These are phyloP conservation scores for Auanema freiburgensis DNA, from an alignment of 2,888 invertebrate species.

Conservation along the genomic window DNA sequence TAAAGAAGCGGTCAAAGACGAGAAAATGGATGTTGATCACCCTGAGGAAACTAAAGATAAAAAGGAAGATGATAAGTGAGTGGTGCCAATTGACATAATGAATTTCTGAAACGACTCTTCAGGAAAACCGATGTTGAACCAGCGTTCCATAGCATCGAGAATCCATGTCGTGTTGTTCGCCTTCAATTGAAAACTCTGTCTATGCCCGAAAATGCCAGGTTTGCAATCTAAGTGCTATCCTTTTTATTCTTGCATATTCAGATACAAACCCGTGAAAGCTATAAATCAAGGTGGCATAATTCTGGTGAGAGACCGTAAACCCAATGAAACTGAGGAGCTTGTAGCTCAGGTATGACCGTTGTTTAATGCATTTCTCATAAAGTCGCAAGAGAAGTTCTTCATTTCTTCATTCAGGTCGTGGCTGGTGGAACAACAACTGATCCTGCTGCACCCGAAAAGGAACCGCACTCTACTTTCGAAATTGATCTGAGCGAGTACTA, in stretches of 20 bases:
- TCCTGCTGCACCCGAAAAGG: constrained; percentile 25
- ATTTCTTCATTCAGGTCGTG: constrained; percentile 16
- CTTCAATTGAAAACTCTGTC: constrained; percentile 79
- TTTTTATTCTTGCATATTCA: constrained; percentile 12
- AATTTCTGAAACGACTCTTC: constrained; percentile 1
- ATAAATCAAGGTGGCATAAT: constrained; percentile 82
- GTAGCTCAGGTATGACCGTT: constrained; percentile 42
- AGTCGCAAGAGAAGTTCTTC: neutral
- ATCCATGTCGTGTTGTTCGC: constrained; percentile 91
- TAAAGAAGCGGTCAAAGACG: constrained; percentile 19
- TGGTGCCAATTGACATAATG: neutral
- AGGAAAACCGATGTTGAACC: constrained; percentile 22
- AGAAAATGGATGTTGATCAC: constrained; percentile 35
- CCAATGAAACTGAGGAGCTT: constrained; percentile 69
- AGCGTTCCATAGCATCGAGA: constrained; percentile 71
- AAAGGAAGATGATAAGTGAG: constrained; percentile 28
- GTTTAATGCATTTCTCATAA: constrained; percentile 1
- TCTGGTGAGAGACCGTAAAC: constrained; percentile 84
- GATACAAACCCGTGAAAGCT: constrained; percentile 86
- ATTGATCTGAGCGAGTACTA: constrained; percentile 36
- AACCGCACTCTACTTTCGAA: constrained; percentile 37
- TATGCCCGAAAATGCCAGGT: constrained; percentile 74
- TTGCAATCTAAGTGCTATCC: neutral
- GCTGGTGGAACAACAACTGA: constrained; percentile 26
- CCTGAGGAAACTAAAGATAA: constrained; percentile 11